Evolutionary conservation across 2,888 invertebrate genomes (phyloP), one percentile per base, ranked within the genome.

Genomic region (Augiades crinisus): DNA sequence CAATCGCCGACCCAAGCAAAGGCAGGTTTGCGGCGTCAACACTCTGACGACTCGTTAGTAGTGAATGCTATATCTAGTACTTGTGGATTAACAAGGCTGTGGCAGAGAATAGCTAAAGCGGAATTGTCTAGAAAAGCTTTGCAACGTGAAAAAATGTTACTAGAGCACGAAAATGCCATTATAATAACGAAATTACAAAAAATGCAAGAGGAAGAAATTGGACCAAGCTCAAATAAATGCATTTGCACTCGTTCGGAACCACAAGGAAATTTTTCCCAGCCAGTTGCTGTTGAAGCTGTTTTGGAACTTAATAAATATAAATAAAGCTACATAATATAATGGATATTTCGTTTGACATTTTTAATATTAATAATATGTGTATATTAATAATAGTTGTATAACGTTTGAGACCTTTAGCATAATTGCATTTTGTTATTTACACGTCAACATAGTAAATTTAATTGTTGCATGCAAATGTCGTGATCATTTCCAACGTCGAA

Each of bases 91-190:
- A 77, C 78, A 33, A 75, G 79, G 56, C 63, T 88, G 12, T 89
- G 88, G 88, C 85, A 86, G 52, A 78, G 78, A 27, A 74, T 87
- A 54, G 72, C 87, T 19, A 82, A 75, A 63, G 87, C 78, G 2
- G 86, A 89, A 53, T 62, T 89, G 34, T 70, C 79, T 1, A 81
- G 72, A 59, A 72, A 76, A 61, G 83, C 88, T 33, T 65, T 89
- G 44, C 54, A 67, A 45, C 77, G 76, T 8, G 88, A 89, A 67
- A 89, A 84, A 67, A 49, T 63, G 43, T 55, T 84, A 43, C 59
- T 89, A 14, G 72, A 80, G 61, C 65, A 74, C 12, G 83, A 89
- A 68, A 88, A 87, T 53, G 65, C 62, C 4, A 54, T 68, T 37
- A 71, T 88, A 30, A 55, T 69, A 21, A 54, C 58, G 21, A 72